Evolutionary conservation across 1,140 invertebrate species (phyloP).

Genomic region (Drosophila sechellia): DNA sequence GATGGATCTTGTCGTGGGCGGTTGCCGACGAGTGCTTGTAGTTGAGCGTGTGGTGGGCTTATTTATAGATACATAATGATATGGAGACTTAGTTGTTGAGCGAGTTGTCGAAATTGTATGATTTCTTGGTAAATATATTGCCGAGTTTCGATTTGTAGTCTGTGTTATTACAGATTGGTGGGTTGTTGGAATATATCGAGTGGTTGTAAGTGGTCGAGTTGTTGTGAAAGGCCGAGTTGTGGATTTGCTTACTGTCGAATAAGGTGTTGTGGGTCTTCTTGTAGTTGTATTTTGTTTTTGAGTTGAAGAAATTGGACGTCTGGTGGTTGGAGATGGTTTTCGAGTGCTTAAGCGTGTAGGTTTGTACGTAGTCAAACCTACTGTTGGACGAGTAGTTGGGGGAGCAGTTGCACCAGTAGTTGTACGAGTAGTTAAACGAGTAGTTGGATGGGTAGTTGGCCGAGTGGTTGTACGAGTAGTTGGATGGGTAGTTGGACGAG

Average conservation of each 20-base stretch:
- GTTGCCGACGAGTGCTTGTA: constrained; percentile 14
- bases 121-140: constrained; percentile 11
- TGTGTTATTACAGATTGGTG: constrained; percentile 4
- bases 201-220: constrained; percentile 13
- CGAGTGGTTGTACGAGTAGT: not conserved
- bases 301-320: not conserved
- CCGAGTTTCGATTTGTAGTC: constrained; percentile 2
- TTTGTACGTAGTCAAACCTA: not conserved
- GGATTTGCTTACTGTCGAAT: constrained; percentile 15
- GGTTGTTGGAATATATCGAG: constrained; percentile 10
- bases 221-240: constrained; percentile 7
- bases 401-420: not conserved
- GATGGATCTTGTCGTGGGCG: constrained; percentile 7
- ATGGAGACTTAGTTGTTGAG: not conserved
- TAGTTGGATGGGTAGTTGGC: not conserved
- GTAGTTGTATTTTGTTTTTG: not conserved
- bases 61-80: constrained; percentile 15
- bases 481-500: not conserved
- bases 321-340: not conserved
- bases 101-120: constrained; percentile 6
- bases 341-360: not conserved
- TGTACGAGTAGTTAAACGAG: not conserved
- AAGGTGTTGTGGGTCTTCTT: constrained; percentile 3
- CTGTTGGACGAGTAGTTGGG: constrained; percentile 12
- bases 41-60: constrained; percentile 2